Conservation (phyloP, 2,888 invertebrate species). For the Acrobeloides nanus region DNA sequence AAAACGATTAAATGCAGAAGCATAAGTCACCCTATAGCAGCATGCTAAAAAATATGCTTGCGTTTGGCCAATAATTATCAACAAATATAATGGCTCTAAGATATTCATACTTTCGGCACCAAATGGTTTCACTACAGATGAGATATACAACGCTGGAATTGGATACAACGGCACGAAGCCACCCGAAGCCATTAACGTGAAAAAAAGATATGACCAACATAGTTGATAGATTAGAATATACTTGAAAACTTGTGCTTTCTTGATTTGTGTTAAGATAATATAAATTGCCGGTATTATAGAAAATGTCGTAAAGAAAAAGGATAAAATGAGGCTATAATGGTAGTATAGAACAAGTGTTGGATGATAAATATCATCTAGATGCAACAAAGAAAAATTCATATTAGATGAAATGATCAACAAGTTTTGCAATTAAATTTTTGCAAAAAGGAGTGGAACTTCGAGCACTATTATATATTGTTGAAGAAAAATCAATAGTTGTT, state of each 20-base stretch:
- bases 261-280: too few relatives aligned
- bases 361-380: constrained; percentile 10
- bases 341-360: constrained; percentile 6
- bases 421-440: too few relatives aligned
- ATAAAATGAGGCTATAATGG: constrained; percentile 5
- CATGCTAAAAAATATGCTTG: constrained; percentile 12
- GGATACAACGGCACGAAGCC: constrained; percentile 10
- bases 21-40: constrained; percentile 10
- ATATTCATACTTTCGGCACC: constrained; percentile 5
- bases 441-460: too few relatives aligned
- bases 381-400: too few relatives aligned
- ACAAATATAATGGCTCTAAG: constrained; percentile 10
- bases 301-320: constrained; percentile 4
- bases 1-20: constrained; percentile 10
- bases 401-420: too few relatives aligned
- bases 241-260: too few relatives aligned
- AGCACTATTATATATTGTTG: too few relatives aligned
- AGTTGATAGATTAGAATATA: constrained; percentile 10
- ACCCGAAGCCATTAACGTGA: constrained; percentile 7
- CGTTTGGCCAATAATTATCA: constrained; percentile 12
- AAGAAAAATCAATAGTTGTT: too few relatives aligned
- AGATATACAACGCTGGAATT: constrained; percentile 8
- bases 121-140: neutral
- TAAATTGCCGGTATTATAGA: constrained; percentile 7
- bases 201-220: constrained; percentile 10